Conservation (phyloP, 2,888 invertebrate species). For the Megastigmus dorsalis region DNA sequence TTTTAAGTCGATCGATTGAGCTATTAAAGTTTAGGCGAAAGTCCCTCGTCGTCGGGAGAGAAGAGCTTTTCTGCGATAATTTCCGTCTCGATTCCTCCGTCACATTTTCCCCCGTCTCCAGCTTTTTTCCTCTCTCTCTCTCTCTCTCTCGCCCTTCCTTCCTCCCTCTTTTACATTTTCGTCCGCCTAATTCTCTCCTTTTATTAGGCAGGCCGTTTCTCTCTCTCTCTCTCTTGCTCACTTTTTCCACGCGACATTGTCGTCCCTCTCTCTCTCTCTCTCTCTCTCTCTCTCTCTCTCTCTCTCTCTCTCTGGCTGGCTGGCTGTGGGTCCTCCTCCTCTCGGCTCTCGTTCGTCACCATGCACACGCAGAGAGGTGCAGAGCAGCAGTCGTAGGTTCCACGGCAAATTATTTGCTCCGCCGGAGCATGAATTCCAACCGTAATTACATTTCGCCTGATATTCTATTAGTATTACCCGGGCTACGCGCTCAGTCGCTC, state of each 20-base stretch:
- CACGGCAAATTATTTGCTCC: slow-evolving; percentile 73
- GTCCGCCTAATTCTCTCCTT: slow-evolving; percentile 44
- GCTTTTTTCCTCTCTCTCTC: slow-evolving; percentile 48
- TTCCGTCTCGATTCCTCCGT: slow-evolving; percentile 57
- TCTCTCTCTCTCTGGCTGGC: slow-evolving; percentile 48
- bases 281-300: slow-evolving; percentile 47
- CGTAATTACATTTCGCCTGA: slow-evolving; percentile 74
- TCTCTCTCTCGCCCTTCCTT: slow-evolving; percentile 55
- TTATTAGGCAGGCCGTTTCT: slow-evolving; percentile 51
- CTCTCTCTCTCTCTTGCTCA: slow-evolving; percentile 51
- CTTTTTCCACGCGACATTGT: slow-evolving; percentile 48
- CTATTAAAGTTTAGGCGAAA: slow-evolving; percentile 39
- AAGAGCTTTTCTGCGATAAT: slow-evolving; percentile 40
- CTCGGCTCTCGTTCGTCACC: slow-evolving; percentile 39
- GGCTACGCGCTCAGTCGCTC: slow-evolving; percentile 58
- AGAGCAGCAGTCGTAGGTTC: slow-evolving; percentile 55
- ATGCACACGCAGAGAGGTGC: too few species aligned
- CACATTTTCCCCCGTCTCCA: slow-evolving; percentile 56
- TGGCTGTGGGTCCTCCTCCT: slow-evolving; percentile 45
- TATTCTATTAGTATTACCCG: slow-evolving; percentile 74
- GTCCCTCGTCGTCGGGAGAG: neutral
- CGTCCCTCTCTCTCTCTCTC: slow-evolving; percentile 42
- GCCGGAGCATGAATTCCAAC: slow-evolving; percentile 73
- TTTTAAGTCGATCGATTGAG: slow-evolving; percentile 37
- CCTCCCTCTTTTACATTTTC: slow-evolving; percentile 32